A percentile compares a stretch with the other conserved stretches of the same genome.
Evolutionary conservation across 2,113 vertebrate species (phyloP).

Genomic region (Corythoichthys intestinalis): DNA sequence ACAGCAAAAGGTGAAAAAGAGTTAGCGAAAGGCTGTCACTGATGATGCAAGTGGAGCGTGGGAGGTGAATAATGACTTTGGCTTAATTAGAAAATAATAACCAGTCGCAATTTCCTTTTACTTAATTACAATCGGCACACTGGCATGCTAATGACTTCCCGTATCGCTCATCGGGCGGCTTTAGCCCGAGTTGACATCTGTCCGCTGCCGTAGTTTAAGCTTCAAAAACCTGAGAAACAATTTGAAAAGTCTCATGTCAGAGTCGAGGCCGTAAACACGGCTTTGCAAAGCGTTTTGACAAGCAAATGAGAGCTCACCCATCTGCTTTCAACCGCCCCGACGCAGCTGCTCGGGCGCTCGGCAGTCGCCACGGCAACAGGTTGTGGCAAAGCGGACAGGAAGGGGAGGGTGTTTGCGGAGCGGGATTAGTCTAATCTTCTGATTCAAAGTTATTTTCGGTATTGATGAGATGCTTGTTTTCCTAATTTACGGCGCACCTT

Average conservation of each 20-base stretch:
- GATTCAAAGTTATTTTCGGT: conserved; percentile 17
- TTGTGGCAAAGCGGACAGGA: conserved; percentile 24
- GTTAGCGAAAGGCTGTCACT: not conserved
- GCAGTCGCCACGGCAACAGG: conserved; percentile 67
- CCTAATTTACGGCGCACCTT: conserved; percentile 33
- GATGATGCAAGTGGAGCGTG: conserved; percentile 6
- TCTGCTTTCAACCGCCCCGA: conserved; percentile 18
- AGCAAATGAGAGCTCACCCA: conserved; percentile 21
- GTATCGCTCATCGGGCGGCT: conserved; percentile 29
- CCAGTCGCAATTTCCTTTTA: conserved; percentile 38
- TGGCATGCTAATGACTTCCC: conserved; percentile 36
- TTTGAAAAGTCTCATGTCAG: conserved; percentile 14
- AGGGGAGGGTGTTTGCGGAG: conserved; percentile 3
- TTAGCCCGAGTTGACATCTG: conserved; percentile 24
- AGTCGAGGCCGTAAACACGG: conserved; percentile 30
- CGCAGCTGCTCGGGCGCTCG: conserved; percentile 20
- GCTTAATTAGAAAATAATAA: conserved; percentile 50
- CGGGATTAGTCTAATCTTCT: conserved; percentile 30
- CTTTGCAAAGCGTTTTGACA: conserved; percentile 26
- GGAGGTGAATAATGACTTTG: conserved; percentile 13
- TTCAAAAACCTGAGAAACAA: conserved; percentile 37
- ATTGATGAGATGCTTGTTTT: conserved; percentile 40
- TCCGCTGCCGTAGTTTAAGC: conserved; percentile 34
- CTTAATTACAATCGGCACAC: conserved; percentile 42
- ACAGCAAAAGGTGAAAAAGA: no score